Conservation (phyloP, 2,797 vertebrate species). For the Champsocephalus esox region DNA sequence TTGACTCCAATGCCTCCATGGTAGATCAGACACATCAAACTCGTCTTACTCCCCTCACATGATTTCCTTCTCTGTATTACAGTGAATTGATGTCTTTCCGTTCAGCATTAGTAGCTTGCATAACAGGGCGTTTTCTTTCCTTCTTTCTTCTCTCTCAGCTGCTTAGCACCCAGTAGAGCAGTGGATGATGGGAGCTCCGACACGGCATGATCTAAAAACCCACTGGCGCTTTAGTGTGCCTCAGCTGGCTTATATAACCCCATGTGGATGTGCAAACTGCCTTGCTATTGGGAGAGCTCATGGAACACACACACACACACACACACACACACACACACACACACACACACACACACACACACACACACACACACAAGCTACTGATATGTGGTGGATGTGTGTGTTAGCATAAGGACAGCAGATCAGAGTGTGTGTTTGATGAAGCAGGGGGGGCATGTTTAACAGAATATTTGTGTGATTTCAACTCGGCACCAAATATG, state of each 20-base stretch:
- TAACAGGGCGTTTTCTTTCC: conserved; percentile 70
- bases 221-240: conserved; percentile 81
- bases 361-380: conserved; percentile 19
- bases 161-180: conserved; percentile 75
- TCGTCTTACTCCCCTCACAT: not conserved
- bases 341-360: conserved; percentile 7
- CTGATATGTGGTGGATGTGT: conserved; percentile 40
- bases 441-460: conserved; percentile 44
- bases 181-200: conserved; percentile 82
- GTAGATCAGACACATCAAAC: conserved; percentile 23
- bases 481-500: conserved; percentile 48
- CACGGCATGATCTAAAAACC: conserved; percentile 83
- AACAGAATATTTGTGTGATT: conserved; percentile 52
- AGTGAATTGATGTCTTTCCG: conserved; percentile 32
- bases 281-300: conserved; percentile 67
- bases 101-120: conserved; percentile 61
- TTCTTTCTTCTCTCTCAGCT: conserved; percentile 70
- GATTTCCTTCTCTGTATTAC: conserved; percentile 15
- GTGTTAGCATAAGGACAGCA: conserved; percentile 38
- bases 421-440: conserved; percentile 41
- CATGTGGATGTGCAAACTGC: conserved; percentile 77
- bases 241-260: conserved; percentile 84
- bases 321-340: conserved; percentile 25
- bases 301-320: conserved; percentile 49
- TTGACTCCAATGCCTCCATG: not conserved